Base-by-base conservation (phyloP, 2,113 vertebrate genomes). In the Lepidothrix coronata region DNA sequence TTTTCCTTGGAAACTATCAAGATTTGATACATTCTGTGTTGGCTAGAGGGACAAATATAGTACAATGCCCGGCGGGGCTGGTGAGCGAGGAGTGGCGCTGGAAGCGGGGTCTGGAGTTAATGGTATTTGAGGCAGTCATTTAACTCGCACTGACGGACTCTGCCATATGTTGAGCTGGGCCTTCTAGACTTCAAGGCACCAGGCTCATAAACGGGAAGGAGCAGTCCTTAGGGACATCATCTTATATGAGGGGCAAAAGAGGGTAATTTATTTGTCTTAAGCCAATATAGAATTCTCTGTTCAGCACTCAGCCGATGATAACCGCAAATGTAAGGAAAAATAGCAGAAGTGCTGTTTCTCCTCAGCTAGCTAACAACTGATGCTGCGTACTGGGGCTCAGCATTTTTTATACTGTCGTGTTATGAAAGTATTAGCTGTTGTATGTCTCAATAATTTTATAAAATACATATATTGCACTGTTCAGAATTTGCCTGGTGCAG, bases 161-260 rank as follows among this genome's bases (percentile, higher is more conserved):
- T 73, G 93, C 81, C 88, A 75, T 95, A 75, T 91, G 94, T 92
- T 90, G 85, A 89, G 67, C 70, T 81, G 54, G 61, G 76, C 71
- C 91, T 93, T 87, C 93, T 94, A 93, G 94, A 76, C 94, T 85
- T 73, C 68, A 21, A 73, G 92, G 85, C 73, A 91, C 92, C 93
- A 93, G 88, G 84, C 90, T 86, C 44, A 5, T 86, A 90, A 94
- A 85, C 61, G 84, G 66, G 52, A 76, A 94, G 92, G 67, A 76
- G 67, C 68, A 46, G 62, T 91, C 93, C 89, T 95, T 78, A 73
- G 95, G 89, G 96, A 94, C 68, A 12, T 70, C 24, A 5, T 74
- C 61, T 63, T 85, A 11, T 33, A 49, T 14, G 67, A 87, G 63
- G 63, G 48, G 25, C 49, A 35, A 48, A 55, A 68, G 37, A 7